phyloP scores from a whole-genome alignment of 2,888 invertebrate species.

The Hetaerina titia region DNA sequence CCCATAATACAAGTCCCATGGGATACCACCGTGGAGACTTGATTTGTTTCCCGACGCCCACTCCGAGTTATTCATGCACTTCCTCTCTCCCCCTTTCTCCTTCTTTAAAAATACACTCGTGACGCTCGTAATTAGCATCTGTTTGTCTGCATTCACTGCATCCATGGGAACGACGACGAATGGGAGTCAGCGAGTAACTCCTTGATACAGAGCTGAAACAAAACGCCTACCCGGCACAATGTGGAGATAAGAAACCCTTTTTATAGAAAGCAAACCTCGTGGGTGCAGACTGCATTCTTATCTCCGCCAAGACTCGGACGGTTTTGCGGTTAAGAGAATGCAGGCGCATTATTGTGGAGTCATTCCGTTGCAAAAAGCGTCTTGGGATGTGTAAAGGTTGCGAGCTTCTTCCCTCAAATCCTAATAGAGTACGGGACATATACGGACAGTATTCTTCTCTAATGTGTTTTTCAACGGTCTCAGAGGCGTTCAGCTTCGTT shows the following conservation, averaged over 20 bases:
- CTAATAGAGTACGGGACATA: too few relatives aligned
- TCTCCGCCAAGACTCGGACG: too few relatives aligned
- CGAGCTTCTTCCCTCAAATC: too few relatives aligned
- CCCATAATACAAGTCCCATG: not conserved
- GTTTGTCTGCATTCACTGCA: not conserved
- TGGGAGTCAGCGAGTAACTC: not conserved
- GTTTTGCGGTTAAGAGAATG: too few relatives aligned
- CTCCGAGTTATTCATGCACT: not conserved
- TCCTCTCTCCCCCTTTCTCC: not conserved
- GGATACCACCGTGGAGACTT: not conserved
- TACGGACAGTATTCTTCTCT: too few relatives aligned
- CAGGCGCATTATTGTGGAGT: too few relatives aligned
- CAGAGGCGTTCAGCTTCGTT: too few relatives aligned
- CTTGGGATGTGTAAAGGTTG: too few relatives aligned
- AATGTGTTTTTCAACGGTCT: too few relatives aligned
- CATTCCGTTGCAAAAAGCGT: too few relatives aligned
- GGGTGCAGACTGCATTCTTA: not conserved
- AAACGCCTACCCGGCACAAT: not conserved
- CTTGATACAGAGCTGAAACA: not conserved
- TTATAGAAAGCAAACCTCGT: not conserved
- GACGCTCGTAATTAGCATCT: not conserved
- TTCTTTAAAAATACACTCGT: not conserved
- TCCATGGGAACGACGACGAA: not conserved
- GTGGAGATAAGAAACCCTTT: not conserved
- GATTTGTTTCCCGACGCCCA: not conserved